Base-by-base conservation (phyloP, 2,113 vertebrate species). In the Micronisus gabar region DNA sequence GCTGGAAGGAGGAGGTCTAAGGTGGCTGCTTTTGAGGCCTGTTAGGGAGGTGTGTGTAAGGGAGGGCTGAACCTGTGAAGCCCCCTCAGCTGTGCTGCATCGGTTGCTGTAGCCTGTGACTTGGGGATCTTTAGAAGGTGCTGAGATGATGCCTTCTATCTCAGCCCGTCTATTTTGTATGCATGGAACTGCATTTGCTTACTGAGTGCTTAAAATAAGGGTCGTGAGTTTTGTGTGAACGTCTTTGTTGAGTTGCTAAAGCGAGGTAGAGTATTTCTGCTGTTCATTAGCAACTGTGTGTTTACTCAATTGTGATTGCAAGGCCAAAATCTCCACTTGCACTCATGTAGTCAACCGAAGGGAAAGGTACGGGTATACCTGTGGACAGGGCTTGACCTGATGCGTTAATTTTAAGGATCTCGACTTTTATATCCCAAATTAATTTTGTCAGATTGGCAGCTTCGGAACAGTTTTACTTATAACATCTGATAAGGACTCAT, bases 81-180 rank as follows among this genome's bases (percentile, higher is more conserved):
- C 27, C 27, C 2, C 3, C 9, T 30, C 4, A 0, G 52, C 32
- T 25, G 10, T 45, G 47, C 47, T 71, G n/a, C 12, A 1, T 14
- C 7, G 3, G 30, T 47, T 34, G n/a, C 22, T 0, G 0, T 17
- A 38, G 55, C 29, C 32, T 29, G 14, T 43, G 43, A n/a, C 29
- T 72, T 50, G 1, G 14, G 41, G 26, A 73, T 29, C 63, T 62
- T 59, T 3, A 55, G 22, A 41, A 86, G 38, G 1, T 80, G 21
- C 32, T 62, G 25, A 63, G 20, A 10, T 67, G 15, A 47, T 67
- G 9, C 9, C 10, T 47, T 59, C 9, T 71, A 1, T 81, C 15
- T 71, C 26, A 71, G 0, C 34, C 2, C 1, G 6, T 56, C 27
- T 72, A 0, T 62, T 71, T n/a, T 41, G 32, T 66, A 1, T 25